phyloP scores from a whole-genome alignment of 2,113 vertebrate species.

The Phyllostomus hastatus region DNA sequence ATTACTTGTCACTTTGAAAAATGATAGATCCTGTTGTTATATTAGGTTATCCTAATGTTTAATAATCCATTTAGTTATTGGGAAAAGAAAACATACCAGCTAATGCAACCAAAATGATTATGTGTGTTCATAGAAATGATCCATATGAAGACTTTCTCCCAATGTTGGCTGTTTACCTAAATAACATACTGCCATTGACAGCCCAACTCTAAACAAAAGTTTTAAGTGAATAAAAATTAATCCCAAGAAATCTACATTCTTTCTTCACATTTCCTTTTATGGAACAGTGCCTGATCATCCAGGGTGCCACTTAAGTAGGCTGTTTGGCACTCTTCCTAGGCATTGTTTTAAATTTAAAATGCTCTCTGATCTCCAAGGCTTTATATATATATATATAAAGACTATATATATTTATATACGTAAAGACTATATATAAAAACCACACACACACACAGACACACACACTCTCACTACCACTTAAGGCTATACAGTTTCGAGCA shows the following conservation, averaged over 20 bases:
- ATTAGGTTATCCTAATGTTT: background rate
- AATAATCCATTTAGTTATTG: background rate
- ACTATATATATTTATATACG: too few species aligned
- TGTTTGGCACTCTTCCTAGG: background rate
- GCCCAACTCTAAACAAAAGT: background rate
- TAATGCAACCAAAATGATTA: background rate
- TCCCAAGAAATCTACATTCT: background rate
- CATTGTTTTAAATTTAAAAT: background rate
- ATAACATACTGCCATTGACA: background rate
- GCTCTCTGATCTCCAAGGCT: background rate
- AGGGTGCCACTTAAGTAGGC: too few species aligned
- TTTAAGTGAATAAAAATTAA: background rate
- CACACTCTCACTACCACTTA: too few species aligned
- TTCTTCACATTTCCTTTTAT: background rate
- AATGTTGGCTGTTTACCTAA: background rate
- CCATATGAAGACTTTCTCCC: background rate
- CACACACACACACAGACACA: too few species aligned
- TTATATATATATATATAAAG: too few species aligned
- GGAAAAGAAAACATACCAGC: background rate
- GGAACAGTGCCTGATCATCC: background rate
- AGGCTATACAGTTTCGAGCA: too few species aligned
- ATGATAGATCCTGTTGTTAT: background rate
- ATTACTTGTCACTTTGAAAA: background rate
- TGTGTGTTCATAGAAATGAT: background rate
- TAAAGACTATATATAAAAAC: too few species aligned